phyloP scores from a whole-genome alignment of 2,113 vertebrate genomes.

The Verasper variegatus region DNA sequence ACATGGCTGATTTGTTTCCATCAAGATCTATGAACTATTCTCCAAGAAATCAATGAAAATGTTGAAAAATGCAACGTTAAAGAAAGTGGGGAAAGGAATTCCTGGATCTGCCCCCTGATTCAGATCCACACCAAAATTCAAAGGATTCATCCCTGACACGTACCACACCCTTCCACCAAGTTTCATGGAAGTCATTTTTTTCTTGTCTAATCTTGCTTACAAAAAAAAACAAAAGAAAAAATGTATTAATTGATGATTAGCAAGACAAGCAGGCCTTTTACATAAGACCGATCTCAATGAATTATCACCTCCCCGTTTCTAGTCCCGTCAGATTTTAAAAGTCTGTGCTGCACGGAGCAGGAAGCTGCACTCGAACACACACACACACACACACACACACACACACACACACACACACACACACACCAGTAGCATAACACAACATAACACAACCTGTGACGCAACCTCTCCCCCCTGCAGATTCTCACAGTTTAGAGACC shows the following conservation, averaged over 20 bases:
- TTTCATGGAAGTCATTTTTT: too few relatives aligned
- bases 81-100: too few relatives aligned
- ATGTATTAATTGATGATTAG: background rate
- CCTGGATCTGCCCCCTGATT: too few relatives aligned
- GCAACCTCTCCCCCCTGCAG: background rate
- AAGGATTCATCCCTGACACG: too few relatives aligned
- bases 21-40: too few relatives aligned
- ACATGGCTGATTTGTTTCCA: too few relatives aligned
- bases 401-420: background rate
- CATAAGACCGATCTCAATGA: background rate
- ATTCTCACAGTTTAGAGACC: conserved; percentile 21
- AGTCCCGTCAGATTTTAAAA: background rate
- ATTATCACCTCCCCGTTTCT: background rate
- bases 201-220: background rate
- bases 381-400: background rate
- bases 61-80: too few relatives aligned
- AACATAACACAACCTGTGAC: background rate
- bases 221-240: background rate
- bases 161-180: too few relatives aligned
- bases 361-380: background rate
- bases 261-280: background rate
- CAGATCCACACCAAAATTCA: too few relatives aligned
- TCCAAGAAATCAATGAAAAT: too few relatives aligned
- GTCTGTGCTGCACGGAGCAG: background rate
- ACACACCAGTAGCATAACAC: conserved; percentile 19